Evolutionary conservation across 2,113 vertebrate species (phyloP).

Genomic region (Ictalurus punctatus): DNA sequence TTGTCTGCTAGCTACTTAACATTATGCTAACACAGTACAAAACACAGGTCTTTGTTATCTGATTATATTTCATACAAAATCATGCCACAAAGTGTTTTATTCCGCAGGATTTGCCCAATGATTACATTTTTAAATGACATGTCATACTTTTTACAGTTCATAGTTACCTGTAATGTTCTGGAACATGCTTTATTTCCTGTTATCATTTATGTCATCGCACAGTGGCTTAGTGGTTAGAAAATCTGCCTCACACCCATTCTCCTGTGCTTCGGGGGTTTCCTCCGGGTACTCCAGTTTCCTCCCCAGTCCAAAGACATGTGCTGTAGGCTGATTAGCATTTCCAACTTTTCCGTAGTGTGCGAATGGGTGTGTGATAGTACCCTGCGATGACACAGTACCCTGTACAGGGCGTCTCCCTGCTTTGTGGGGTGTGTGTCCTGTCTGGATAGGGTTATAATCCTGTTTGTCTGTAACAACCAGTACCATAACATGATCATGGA

Average conservation of each 20-base stretch:
- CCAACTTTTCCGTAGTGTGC: too few species aligned
- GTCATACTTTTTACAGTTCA: not conserved
- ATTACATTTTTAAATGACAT: not conserved
- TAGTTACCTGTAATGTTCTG: not conserved
- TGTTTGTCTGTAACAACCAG: not conserved
- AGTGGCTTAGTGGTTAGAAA: too few species aligned
- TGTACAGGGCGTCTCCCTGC: too few species aligned
- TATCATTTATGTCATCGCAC: not conserved
- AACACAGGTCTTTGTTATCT: not conserved
- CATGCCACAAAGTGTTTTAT: not conserved
- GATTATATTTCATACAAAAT: not conserved
- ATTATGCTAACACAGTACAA: not conserved
- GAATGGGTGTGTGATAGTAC: too few species aligned
- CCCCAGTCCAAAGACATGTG: too few species aligned
- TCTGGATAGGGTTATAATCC: constrained; percentile 59
- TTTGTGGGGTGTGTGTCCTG: not conserved
- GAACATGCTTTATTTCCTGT: not conserved
- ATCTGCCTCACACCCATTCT: too few species aligned
- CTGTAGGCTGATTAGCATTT: too few species aligned
- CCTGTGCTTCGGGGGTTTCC: too few species aligned
- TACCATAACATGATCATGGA: not conserved
- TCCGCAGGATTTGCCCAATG: not conserved
- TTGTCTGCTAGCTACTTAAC: not conserved
- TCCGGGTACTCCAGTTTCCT: too few species aligned
- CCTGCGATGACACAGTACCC: too few species aligned